Conservation (phyloP, 2,113 vertebrate species). For the Cathartes aura region DNA sequence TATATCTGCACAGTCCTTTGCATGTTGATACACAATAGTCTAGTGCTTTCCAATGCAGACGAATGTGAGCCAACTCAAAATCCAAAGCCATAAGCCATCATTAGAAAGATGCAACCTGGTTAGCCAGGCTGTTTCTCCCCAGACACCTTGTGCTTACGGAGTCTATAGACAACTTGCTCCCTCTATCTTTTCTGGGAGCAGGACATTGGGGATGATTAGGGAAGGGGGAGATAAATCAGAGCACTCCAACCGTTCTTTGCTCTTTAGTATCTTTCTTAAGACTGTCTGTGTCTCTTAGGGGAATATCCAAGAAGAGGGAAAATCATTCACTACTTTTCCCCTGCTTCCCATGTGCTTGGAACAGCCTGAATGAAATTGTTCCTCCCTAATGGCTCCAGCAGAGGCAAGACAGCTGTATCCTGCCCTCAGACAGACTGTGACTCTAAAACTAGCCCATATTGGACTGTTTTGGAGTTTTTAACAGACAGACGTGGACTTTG, state of each 20-base stretch:
- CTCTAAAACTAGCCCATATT: neutral
- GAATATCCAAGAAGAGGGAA: neutral
- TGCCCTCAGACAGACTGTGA: neutral
- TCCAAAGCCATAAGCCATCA: rapidly evolving
- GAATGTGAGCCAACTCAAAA: neutral
- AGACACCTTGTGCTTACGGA: neutral
- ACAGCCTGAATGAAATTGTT: neutral
- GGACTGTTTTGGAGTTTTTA: neutral
- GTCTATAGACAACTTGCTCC: neutral
- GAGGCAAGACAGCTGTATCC: neutral
- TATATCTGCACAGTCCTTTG: neutral
- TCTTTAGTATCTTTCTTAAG: neutral
- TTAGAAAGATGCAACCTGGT: neutral
- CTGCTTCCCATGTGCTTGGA: neutral
- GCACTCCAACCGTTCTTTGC: neutral
- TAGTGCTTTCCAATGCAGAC: neutral
- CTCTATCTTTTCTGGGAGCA: neutral
- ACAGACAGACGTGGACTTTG: neutral
- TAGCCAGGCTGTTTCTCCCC: neutral
- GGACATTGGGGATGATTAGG: neutral
- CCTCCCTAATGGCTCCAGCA: neutral
- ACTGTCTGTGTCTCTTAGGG: neutral
- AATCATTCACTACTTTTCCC: neutral
- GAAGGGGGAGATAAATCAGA: neutral
- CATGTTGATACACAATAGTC: neutral